Evolutionary conservation across 2,113 vertebrate genomes (phyloP).

Genomic region (Sphyrna mokarran): DNA sequence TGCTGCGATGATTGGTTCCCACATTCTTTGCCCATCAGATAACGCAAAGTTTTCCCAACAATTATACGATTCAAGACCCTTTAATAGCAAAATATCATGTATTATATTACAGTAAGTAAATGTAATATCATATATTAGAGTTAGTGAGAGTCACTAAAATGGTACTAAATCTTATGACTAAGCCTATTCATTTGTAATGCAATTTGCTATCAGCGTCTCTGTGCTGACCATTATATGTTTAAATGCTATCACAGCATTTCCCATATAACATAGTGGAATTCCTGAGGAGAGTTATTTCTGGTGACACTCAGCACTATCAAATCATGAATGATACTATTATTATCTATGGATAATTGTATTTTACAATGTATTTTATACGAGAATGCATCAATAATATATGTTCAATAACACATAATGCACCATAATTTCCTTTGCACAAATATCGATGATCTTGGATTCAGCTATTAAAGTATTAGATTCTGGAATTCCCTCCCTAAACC

Average conservation of each 20-base stretch:
- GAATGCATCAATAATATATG: too few relatives aligned
- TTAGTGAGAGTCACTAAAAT: not conserved
- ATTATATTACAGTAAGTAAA: not conserved
- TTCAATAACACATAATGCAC: too few relatives aligned
- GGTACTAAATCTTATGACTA: not conserved
- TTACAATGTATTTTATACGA: too few relatives aligned
- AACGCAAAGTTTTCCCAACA: not conserved
- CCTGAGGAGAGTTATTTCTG: not conserved
- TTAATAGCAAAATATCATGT: not conserved
- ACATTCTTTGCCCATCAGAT: not conserved
- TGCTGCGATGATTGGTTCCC: not conserved
- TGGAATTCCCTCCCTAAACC: too few relatives aligned
- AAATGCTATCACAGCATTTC: not conserved
- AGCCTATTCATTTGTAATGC: not conserved
- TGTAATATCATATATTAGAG: not conserved
- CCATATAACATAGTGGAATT: not conserved
- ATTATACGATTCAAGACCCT: not conserved
- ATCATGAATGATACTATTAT: too few relatives aligned
- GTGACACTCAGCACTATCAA: not conserved
- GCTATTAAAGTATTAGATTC: too few relatives aligned
- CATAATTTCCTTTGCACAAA: too few relatives aligned
- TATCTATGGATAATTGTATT: too few relatives aligned
- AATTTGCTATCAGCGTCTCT: not conserved
- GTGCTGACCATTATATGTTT: not conserved
- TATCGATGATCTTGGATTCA: too few relatives aligned